phyloP scores from a whole-genome alignment of 2,888 invertebrate genomes.

The Calameuta idolon region DNA sequence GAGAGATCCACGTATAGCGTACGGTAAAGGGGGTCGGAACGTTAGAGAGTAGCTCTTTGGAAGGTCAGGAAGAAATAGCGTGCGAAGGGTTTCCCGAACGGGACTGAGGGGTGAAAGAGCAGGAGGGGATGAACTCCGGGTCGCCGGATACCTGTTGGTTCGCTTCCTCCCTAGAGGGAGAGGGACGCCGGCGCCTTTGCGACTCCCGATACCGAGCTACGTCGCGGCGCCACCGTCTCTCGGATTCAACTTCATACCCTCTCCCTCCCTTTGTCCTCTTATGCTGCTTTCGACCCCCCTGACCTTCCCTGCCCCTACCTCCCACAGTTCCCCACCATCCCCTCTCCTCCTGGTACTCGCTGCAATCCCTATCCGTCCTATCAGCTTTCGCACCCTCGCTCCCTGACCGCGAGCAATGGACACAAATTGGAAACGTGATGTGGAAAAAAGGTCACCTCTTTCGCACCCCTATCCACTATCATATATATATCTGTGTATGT shows the following conservation, averaged over 20 bases:
- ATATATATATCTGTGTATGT: too few species aligned
- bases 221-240: conserved; percentile 20
- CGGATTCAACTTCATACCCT: conserved; percentile 3
- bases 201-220: conserved; percentile 27
- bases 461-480: conserved; percentile 4
- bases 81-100: conserved; percentile 23
- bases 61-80: conserved; percentile 3
- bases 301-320: conserved; percentile 3
- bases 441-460: conserved; percentile 38
- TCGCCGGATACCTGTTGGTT: conserved; percentile 46
- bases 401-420: conserved; percentile 33
- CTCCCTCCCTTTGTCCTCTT: conserved; percentile 1
- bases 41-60: neutral
- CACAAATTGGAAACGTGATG: conserved; percentile 55
- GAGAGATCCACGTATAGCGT: too few species aligned
- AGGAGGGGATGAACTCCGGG: conserved; percentile 1
- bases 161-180: conserved; percentile 21
- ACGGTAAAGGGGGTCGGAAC: too few species aligned
- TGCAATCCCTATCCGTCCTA: too few species aligned
- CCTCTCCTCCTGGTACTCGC: conserved; percentile 16
- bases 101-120: conserved; percentile 3
- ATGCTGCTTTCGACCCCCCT: conserved; percentile 9
- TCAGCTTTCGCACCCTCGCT: conserved; percentile 12
- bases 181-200: conserved; percentile 36
- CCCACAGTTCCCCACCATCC: conserved; percentile 10